Percentiles rank a stretch among this genome's conserved stretches.
phyloP scores from a whole-genome alignment of 2,888 invertebrate species.

The Adelphocoris suturalis region DNA sequence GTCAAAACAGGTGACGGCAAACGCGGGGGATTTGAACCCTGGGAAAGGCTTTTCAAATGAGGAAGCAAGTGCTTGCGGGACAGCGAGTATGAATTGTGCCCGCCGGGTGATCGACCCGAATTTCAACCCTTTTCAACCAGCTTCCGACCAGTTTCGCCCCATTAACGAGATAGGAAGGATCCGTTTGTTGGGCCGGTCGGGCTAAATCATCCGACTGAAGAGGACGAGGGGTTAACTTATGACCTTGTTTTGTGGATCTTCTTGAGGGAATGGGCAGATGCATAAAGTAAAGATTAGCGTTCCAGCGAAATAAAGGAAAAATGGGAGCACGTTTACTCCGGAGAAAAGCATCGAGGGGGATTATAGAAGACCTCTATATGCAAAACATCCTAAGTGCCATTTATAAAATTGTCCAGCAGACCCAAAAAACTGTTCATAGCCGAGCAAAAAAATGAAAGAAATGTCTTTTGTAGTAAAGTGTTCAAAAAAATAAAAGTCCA shows the following conservation, averaged over 20 bases:
- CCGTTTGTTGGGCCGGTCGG: neutral
- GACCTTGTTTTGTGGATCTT: slow-evolving; percentile 7
- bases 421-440: too few relatives aligned
- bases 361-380: too few relatives aligned
- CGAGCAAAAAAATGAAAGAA: too few relatives aligned
- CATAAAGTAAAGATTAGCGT: neutral
- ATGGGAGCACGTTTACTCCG: neutral
- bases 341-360: neutral
- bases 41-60: slow-evolving; percentile 14
- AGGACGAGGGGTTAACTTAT: neutral
- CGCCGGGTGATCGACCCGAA: neutral
- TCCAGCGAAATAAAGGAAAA: neutral
- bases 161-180: slow-evolving; percentile 9
- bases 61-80: slow-evolving; percentile 6
- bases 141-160: neutral
- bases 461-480: too few relatives aligned
- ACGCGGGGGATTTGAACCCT: neutral
- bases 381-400: too few relatives aligned
- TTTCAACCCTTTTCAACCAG: slow-evolving; percentile 9
- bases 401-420: too few relatives aligned
- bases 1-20: slow-evolving; percentile 31
- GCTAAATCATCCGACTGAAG: slow-evolving; percentile 7
- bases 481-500: too few relatives aligned
- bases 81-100: neutral
- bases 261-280: neutral